Evolutionary conservation across 1,140 invertebrate genomes (phyloP).

Genomic region (Sesamia nonagrioides): DNA sequence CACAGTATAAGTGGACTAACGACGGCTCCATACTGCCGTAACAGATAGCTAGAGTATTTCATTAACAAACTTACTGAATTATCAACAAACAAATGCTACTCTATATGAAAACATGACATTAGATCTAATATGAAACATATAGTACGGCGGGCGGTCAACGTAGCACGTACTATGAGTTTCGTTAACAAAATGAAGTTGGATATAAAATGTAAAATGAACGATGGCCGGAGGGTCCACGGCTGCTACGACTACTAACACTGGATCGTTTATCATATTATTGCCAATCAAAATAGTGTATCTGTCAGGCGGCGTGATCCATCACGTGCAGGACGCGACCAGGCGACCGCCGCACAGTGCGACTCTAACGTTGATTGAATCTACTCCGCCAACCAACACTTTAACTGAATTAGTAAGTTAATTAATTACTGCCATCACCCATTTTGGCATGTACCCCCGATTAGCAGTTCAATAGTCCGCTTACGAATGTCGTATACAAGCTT

Average conservation of each 20-base stretch:
- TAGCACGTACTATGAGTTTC: constrained; percentile 65
- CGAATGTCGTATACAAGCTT: constrained; percentile 33
- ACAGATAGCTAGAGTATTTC: constrained; percentile 66
- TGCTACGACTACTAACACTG: constrained; percentile 81
- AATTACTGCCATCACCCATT: constrained; percentile 68
- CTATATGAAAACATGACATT: constrained; percentile 66
- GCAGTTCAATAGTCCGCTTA: constrained; percentile 48
- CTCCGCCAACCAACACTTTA: constrained; percentile 66
- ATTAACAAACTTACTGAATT: constrained; percentile 64
- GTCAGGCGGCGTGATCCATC: constrained; percentile 84
- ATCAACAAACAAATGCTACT: constrained; percentile 70
- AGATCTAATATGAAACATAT: constrained; percentile 61
- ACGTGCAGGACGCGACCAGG: constrained; percentile 61
- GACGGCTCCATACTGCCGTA: constrained; percentile 61
- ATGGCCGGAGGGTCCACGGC: constrained; percentile 74
- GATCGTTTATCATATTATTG: constrained; percentile 87
- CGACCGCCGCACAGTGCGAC: constrained; percentile 44
- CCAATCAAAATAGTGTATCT: constrained; percentile 88
- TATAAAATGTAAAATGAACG: constrained; percentile 79
- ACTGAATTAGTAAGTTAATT: constrained; percentile 69
- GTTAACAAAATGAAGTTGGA: constrained; percentile 67
- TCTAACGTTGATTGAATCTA: constrained; percentile 73
- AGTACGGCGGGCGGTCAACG: constrained; percentile 55
- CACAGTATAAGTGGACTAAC: constrained; percentile 68
- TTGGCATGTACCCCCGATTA: constrained; percentile 62